Percentiles rank a stretch among this genome's conserved stretches.
Conservation (phyloP, 2,797 vertebrate genomes). For the Steatocranus sp. region DNA sequence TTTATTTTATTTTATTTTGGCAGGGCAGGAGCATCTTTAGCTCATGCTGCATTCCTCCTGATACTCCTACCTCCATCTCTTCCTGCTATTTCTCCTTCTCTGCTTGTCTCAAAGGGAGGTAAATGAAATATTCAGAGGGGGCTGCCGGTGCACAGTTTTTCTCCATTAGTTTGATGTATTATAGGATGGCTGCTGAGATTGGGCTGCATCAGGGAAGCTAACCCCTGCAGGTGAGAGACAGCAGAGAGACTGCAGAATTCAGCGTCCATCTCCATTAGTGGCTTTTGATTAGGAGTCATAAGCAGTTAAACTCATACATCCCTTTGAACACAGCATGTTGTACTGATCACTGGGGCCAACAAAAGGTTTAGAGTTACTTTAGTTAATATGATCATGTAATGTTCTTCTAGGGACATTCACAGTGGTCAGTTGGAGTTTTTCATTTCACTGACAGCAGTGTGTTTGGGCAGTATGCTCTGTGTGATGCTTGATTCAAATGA, state of each 20-base stretch:
- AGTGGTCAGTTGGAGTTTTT: not conserved
- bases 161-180: conserved; percentile 53
- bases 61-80: not conserved
- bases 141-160: conserved; percentile 36
- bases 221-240: not conserved
- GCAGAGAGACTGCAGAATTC: not conserved
- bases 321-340: not conserved
- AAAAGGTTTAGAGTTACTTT: not conserved
- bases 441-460: not conserved
- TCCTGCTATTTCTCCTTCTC: not conserved
- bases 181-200: not conserved
- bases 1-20: not conserved
- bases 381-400: not conserved
- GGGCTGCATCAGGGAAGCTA: not conserved
- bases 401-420: not conserved
- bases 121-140: conserved; percentile 66
- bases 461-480: not conserved
- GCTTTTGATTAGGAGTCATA: not conserved
- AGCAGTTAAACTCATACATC: not conserved
- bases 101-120: conserved; percentile 23
- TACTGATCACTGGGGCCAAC: not conserved
- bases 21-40: not conserved
- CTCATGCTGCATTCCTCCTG: not conserved
- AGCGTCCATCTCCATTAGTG: not conserved
- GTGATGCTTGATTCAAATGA: not conserved